phyloP scores from a whole-genome alignment of 2,888 invertebrate species.

The Microchrysa polita region DNA sequence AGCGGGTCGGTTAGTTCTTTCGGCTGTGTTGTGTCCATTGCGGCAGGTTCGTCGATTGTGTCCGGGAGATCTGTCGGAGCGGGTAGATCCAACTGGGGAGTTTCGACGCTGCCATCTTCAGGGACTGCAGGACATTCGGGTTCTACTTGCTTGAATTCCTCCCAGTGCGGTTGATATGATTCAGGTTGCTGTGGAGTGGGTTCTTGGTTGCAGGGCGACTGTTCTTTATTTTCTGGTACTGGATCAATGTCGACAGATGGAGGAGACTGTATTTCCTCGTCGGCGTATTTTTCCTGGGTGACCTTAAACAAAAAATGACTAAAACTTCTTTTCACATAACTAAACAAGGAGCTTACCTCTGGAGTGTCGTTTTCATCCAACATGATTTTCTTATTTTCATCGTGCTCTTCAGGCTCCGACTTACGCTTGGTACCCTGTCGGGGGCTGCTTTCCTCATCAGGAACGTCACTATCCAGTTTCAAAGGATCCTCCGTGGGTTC shows the following conservation, averaged over 20 bases:
- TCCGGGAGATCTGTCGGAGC: not conserved
- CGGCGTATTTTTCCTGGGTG: not conserved
- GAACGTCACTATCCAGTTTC: not conserved
- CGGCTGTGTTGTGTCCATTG: not conserved
- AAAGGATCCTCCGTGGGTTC: not conserved
- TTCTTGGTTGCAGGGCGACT: not conserved
- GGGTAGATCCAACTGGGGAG: not conserved
- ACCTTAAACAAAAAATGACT: no score
- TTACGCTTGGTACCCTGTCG: conserved; percentile 29
- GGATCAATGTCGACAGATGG: not conserved
- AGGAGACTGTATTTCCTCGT: not conserved
- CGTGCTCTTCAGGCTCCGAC: not conserved
- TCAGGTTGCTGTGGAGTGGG: not conserved
- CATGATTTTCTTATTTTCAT: conserved; percentile 12
- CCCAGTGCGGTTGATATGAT: conserved; percentile 1
- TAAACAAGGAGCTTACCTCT: conserved; percentile 7
- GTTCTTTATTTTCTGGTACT: not conserved
- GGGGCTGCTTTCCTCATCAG: not conserved
- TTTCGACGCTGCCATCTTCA: not conserved
- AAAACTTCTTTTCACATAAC: not conserved
- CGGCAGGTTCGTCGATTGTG: not conserved
- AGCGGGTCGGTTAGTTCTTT: conserved; percentile 61
- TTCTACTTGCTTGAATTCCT: not conserved
- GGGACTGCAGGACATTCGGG: not conserved
- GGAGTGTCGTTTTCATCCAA: not conserved